A percentile compares a stretch with the other conserved stretches of the same genome.
phyloP scores from a whole-genome alignment of 2,113 vertebrate species.

The Xyrauchen texanus region DNA sequence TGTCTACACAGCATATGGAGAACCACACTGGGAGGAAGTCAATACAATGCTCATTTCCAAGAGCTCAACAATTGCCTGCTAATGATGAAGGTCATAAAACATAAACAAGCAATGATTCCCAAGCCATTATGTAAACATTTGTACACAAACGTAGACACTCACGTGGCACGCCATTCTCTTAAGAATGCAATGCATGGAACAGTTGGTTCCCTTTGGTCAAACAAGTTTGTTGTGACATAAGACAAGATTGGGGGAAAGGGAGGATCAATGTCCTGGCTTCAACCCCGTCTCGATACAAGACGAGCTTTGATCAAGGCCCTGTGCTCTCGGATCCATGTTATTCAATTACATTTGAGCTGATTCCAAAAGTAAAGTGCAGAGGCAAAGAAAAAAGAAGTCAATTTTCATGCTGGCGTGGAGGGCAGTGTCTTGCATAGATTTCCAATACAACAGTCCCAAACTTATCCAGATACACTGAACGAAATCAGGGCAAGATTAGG shows the following conservation, averaged over 20 bases:
- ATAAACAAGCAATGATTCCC: not conserved
- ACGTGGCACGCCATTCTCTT: no score
- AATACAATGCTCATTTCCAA: conserved; percentile 37
- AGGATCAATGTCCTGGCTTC: conserved; percentile 9
- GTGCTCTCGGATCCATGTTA: not conserved
- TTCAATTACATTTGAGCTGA: conserved; percentile 29
- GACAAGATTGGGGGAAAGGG: conserved; percentile 8
- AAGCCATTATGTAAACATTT: not conserved
- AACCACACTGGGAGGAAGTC: conserved; percentile 28
- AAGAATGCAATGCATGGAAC: not conserved
- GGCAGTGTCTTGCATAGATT: conserved; percentile 56
- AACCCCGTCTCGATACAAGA: not conserved
- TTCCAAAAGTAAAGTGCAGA: conserved; percentile 3
- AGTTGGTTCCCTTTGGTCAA: conserved; percentile 15
- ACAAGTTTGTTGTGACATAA: conserved; percentile 27
- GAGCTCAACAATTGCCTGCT: conserved; percentile 20
- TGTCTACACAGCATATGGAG: conserved; percentile 26
- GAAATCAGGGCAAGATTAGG: conserved; percentile 13
- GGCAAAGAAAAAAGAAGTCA: conserved; percentile 5
- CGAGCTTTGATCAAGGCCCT: conserved; percentile 5
- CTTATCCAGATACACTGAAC: not conserved
- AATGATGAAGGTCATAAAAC: conserved; percentile 6
- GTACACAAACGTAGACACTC: not conserved
- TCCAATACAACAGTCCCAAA: conserved; percentile 23
- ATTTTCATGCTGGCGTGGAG: conserved; percentile 24